phyloP scores from a whole-genome alignment of 2,113 vertebrate genomes.

The Syrrhaptes paradoxus region DNA sequence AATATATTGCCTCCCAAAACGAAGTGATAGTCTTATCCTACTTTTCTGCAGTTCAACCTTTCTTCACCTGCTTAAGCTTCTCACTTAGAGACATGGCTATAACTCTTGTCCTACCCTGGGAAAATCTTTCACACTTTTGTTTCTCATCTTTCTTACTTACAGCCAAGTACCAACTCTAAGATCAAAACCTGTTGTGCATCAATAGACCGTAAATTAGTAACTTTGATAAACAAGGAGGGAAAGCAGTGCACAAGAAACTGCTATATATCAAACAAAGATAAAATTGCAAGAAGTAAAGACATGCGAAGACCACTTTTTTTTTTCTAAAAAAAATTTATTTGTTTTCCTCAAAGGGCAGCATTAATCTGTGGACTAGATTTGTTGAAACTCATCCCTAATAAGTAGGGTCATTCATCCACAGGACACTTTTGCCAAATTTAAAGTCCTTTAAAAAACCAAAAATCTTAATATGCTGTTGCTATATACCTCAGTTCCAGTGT shows the following conservation, averaged over 20 bases:
- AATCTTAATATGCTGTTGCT: background rate
- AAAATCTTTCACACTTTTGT: background rate
- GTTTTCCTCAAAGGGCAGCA: background rate
- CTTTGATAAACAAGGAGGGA: background rate
- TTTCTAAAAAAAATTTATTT: background rate
- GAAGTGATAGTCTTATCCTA: background rate
- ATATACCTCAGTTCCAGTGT: background rate
- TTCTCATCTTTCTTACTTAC: background rate
- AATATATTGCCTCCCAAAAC: background rate
- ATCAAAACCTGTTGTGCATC: background rate
- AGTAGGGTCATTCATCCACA: background rate
- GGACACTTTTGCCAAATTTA: background rate
- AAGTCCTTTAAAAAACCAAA: background rate
- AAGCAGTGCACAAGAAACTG: background rate
- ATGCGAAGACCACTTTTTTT: background rate
- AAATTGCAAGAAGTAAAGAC: background rate
- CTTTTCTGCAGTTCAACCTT: background rate
- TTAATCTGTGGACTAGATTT: background rate
- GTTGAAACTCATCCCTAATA: background rate
- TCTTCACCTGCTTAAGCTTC: background rate
- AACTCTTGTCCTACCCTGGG: background rate
- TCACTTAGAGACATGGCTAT: background rate
- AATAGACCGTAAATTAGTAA: conserved; percentile 13
- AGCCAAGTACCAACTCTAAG: background rate
- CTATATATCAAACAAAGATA: background rate